Evolutionary conservation across 2,888 invertebrate genomes (phyloP), one percentile per base, ranked within the genome.

Genomic region (Diadegma fenestrale): DNA sequence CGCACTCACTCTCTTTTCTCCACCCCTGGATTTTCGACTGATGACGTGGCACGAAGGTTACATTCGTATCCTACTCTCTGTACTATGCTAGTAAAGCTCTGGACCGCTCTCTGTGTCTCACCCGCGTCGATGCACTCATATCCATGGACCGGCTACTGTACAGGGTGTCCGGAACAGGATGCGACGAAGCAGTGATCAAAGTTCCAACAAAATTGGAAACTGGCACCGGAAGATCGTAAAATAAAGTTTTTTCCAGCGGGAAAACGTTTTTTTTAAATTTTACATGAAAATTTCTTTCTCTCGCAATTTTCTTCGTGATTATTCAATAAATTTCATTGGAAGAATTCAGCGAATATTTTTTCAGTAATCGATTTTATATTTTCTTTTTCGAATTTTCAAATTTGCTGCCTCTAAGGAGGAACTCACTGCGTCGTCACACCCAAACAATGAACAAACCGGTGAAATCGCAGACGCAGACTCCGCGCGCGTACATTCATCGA

Each of bases 21-120:
- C 17, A 45, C 30, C 72, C 72, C 22, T 41, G 33, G 45, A n/a
- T 48, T 37, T 37, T n/a, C 80, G 89, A 90, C 89, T 91, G 91
- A 91, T 91, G 91, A 91, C 91, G 91, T 87, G 90, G 91, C 92
- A 91, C 91, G 88, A 90, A 82, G 91, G 87, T 90, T 89, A 88
- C 90, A 90, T 89, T 88, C 89, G 88, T 80, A 85, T 85, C 82
- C 76, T 85, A 76, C 82, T 84, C 79, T 87, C 76, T 77, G 54
- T 79, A 78, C 30, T 73, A 81, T 68, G 30, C 43, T 48, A 61
- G 78, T 75, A 48, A 77, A 77, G 77, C 78, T 73, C 41, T 77
- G 51, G 58, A 71, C 71, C n/a, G n/a, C 63, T 30, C 48, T 79
- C 64, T 73, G 17, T 54, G 63, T 41, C 81, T 82, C 84, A 72